Evolutionary conservation across 2,888 invertebrate species (phyloP).

Genomic region (Drosophila acutilabella): DNA sequence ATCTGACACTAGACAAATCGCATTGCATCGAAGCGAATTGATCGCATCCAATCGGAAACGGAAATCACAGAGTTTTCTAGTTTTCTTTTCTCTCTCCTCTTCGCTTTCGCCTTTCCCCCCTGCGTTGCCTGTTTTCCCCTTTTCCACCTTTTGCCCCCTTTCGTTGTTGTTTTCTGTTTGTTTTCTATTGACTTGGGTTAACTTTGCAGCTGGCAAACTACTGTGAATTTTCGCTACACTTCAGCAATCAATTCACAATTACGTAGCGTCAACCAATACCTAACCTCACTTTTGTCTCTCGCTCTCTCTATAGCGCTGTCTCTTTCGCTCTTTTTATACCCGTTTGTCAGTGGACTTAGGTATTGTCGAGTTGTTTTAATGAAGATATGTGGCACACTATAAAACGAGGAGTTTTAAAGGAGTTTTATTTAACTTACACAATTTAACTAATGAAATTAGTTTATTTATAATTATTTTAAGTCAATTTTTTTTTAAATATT

Average conservation of each 20-base stretch:
- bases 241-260: slow-evolving; percentile 77
- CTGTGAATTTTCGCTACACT: slow-evolving; percentile 64
- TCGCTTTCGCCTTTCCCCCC: neutral
- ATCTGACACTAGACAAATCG: slow-evolving; percentile 83
- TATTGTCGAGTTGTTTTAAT: neutral
- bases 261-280: slow-evolving; percentile 49
- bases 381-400: no score
- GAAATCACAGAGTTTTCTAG: slow-evolving; percentile 18
- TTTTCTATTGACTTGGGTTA: slow-evolving; percentile 3
- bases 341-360: neutral
- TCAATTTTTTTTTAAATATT: no score
- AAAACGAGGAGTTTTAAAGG: no score
- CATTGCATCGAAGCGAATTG: slow-evolving; percentile 60
- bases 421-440: no score
- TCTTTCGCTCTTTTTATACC: neutral
- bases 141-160: neutral
- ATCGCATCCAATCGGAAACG: slow-evolving; percentile 55
- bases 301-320: neutral
- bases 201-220: slow-evolving; percentile 7
- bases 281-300: slow-evolving; percentile 4
- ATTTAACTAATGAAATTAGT: no score
- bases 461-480: no score
- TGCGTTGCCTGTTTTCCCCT: neutral
- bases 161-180: neutral
- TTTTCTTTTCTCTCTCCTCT: neutral